phyloP scores from a whole-genome alignment of 1,140 invertebrate genomes.

The Calephelis virginiensis region DNA sequence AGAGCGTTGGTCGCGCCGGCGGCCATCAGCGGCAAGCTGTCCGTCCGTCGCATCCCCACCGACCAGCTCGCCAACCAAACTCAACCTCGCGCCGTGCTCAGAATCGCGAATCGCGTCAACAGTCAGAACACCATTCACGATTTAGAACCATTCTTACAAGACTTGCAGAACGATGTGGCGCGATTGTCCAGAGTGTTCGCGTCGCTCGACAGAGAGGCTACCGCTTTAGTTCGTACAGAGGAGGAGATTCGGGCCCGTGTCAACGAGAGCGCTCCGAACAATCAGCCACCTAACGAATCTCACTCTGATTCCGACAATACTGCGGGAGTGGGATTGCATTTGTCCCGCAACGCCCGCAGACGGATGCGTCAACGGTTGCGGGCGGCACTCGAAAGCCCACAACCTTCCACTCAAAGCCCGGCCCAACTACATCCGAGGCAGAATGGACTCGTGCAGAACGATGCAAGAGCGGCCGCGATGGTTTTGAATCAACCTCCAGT shows the following conservation, averaged over 20 bases:
- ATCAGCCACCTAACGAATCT: background rate
- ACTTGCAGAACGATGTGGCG: constrained; percentile 51
- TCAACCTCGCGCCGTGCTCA: constrained; percentile 57
- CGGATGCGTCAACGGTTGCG: constrained; percentile 53
- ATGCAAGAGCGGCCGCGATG: background rate
- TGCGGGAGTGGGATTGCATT: background rate
- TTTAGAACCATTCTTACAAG: constrained; percentile 47
- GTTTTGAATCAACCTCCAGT: background rate
- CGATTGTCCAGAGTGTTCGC: constrained; percentile 52
- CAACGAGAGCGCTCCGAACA: constrained; percentile 25
- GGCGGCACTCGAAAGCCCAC: constrained; percentile 39
- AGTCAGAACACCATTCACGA: constrained; percentile 33
- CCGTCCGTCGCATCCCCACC: constrained; percentile 47
- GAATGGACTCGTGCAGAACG: background rate
- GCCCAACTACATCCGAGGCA: background rate
- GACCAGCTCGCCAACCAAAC: constrained; percentile 46
- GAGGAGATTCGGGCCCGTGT: constrained; percentile 42
- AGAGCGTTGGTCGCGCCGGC: constrained; percentile 43
- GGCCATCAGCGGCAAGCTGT: constrained; percentile 49
- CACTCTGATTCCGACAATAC: constrained; percentile 9
- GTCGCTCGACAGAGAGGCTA: constrained; percentile 47
- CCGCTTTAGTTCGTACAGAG: constrained; percentile 43
- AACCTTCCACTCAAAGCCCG: constrained; percentile 1
- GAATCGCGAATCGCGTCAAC: constrained; percentile 56
- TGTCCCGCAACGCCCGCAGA: constrained; percentile 57